Evolutionary conservation across 2,888 invertebrate genomes (phyloP), one percentile per base, ranked within the genome.

Genomic region (Erannis defoliaria): DNA sequence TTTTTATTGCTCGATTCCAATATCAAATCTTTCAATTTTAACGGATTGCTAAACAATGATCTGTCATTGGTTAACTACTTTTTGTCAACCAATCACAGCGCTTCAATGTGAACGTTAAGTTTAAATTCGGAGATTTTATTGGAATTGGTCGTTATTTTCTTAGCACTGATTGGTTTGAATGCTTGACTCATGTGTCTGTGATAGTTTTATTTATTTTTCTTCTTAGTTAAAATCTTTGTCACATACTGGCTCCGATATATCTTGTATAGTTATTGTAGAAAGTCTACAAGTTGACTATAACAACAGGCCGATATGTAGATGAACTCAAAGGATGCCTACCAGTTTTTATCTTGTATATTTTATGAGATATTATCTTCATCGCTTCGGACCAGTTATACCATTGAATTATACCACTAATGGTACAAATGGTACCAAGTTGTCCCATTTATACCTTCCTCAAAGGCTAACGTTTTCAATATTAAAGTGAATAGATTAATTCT

Each of bases 161-260:
- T 63, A 75, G 84, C 85, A 87, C 85, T 77, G 78, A 84, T 86
- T 86, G 84, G 80, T 86, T 88, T 81, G 82, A 75, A 80, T 80
- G 85, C 84, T 84, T 73, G 85, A 88, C 89, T 90, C 89, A 85
- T 88, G 84, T 86, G 86, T 90, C 92, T 92, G 91, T 92, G 92
- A 92, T 92, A 92, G 88, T 82, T 82, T 55, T 88, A 88, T 89
- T 91, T 90, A 89, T 89, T 87, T 67, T 80, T 76, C 75, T 67
- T 70, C 77, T 29, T 53, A 31, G 51, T 53, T 6, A 16, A 55
- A 33, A 42, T n/a, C 29, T 26, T 18, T 10, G 10, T 33, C 40
- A 19, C 40, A 31, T 42, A 14, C 35, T 18, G 16, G 8, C 33
- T 12, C 0, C 35, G 12, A 19, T 35, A 16, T 8, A n/a, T 18